Evolutionary conservation across 2,888 invertebrate species (phyloP).

Genomic region (Minunthozetes semirufus): DNA sequence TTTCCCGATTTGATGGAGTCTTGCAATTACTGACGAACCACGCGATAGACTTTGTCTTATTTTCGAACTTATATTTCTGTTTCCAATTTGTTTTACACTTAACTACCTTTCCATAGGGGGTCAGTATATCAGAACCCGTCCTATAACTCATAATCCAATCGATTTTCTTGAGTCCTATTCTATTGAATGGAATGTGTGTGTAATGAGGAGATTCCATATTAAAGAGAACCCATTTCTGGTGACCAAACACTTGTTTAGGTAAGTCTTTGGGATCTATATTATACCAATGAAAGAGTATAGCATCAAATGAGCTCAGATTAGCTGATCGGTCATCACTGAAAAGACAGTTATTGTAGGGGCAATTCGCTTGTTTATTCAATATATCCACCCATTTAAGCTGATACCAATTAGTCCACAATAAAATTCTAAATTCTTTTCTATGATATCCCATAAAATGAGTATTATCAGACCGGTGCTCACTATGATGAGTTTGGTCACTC

Average conservation of each 20-base stretch:
- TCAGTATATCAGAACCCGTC: constrained; percentile 13
- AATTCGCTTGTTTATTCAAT: not conserved
- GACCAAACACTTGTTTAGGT: not conserved
- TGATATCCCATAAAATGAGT: too few relatives aligned
- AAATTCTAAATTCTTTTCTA: not conserved
- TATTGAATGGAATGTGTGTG: not conserved
- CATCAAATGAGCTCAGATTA: not conserved
- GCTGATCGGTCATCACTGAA: not conserved
- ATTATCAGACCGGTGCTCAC: too few relatives aligned
- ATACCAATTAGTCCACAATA: not conserved
- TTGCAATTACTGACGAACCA: constrained; percentile 36
- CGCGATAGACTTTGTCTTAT: constrained; percentile 26
- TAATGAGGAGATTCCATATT: constrained; percentile 30
- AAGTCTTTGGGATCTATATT: not conserved
- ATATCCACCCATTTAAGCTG: not conserved
- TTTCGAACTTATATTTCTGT: not conserved
- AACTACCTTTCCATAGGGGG: constrained; percentile 30
- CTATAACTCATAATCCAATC: constrained; percentile 27
- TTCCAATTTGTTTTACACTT: not conserved
- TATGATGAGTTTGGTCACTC: too few relatives aligned
- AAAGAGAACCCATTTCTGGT: constrained; percentile 30
- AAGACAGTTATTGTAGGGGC: not conserved
- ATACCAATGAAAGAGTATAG: constrained; percentile 32
- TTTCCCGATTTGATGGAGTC: constrained; percentile 24
- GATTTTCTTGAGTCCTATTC: not conserved